These are phyloP conservation scores for Argyresthia albistria DNA, from an alignment of 2,888 invertebrate species.

Conservation along the genomic window DNA sequence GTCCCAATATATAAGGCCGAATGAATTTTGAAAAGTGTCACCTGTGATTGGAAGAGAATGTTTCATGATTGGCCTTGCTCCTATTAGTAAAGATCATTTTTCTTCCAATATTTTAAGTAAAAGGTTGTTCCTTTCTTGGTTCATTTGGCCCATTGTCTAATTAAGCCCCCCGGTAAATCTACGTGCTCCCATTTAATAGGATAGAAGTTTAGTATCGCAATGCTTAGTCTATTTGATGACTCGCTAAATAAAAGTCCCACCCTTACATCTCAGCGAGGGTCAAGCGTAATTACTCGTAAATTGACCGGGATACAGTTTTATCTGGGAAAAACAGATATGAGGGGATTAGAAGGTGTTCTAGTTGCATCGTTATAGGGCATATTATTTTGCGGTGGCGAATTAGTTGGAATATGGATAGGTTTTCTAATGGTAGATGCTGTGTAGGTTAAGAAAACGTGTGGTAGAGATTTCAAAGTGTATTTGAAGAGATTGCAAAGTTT, in stretches of 20 bases:
- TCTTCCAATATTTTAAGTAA: too few relatives aligned
- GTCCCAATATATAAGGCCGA: too few relatives aligned
- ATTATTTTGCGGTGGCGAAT: background rate
- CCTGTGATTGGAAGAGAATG: too few relatives aligned
- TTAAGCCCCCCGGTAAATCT: constrained; percentile 26
- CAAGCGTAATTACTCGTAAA: constrained; percentile 71
- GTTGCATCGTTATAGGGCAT: constrained; percentile 7
- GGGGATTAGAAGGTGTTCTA: constrained; percentile 44
- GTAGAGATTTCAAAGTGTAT: too few relatives aligned
- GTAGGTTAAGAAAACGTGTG: too few relatives aligned
- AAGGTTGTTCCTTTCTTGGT: too few relatives aligned
- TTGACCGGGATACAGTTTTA: constrained; percentile 62
- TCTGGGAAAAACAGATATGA: constrained; percentile 45
- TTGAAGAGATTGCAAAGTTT: too few relatives aligned
- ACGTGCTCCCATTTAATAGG: constrained; percentile 43
- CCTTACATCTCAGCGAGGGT: constrained; percentile 60
- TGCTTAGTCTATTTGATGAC: constrained; percentile 42
- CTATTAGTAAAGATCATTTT: too few relatives aligned
- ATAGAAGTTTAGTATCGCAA: constrained; percentile 43
- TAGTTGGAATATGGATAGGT: background rate
- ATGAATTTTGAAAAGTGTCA: too few relatives aligned
- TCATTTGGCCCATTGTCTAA: too few relatives aligned
- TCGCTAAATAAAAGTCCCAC: constrained; percentile 59
- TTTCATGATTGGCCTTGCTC: too few relatives aligned
- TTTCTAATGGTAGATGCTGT: background rate